A percentile compares a stretch with the other conserved stretches of the same genome.
Conservation (phyloP, 2,113 vertebrate genomes). For the Macquaria australasica region DNA sequence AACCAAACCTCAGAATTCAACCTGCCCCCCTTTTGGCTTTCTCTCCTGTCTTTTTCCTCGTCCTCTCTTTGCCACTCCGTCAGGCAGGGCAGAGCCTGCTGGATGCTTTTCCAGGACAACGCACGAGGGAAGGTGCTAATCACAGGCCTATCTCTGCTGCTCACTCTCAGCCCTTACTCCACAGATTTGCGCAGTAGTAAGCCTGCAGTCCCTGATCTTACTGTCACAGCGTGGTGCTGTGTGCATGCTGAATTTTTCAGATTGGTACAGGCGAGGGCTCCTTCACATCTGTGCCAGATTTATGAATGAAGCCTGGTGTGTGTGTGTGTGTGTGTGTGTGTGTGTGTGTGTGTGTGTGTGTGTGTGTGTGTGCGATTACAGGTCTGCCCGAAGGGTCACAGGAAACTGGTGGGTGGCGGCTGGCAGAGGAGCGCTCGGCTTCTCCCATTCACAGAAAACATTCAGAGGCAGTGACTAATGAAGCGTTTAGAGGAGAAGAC, state of each 20-base stretch:
- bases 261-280: neutral
- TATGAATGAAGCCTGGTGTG: conserved; percentile 47
- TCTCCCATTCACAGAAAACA: conserved; percentile 44
- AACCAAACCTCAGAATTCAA: conserved; percentile 7
- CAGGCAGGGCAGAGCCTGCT: conserved; percentile 2
- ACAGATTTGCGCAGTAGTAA: conserved; percentile 19
- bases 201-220: conserved; percentile 22
- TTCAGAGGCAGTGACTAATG: conserved; percentile 15
- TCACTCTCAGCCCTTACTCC: conserved; percentile 32
- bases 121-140: conserved; percentile 56
- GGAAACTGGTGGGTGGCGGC: conserved; percentile 50
- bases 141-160: conserved; percentile 27
- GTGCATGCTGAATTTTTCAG: conserved; percentile 14
- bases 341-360: conserved; percentile 31
- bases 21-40: neutral
- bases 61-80: neutral
- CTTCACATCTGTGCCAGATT: conserved; percentile 10
- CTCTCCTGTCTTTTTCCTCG: conserved; percentile 6
- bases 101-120: conserved; percentile 55
- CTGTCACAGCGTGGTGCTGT: neutral
- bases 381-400: conserved; percentile 33
- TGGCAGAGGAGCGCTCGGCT: neutral
- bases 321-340: conserved; percentile 41
- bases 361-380: conserved; percentile 13
- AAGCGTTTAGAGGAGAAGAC: conserved; percentile 30